phyloP scores from a whole-genome alignment of 2,797 vertebrate species.

The Huso huso region DNA sequence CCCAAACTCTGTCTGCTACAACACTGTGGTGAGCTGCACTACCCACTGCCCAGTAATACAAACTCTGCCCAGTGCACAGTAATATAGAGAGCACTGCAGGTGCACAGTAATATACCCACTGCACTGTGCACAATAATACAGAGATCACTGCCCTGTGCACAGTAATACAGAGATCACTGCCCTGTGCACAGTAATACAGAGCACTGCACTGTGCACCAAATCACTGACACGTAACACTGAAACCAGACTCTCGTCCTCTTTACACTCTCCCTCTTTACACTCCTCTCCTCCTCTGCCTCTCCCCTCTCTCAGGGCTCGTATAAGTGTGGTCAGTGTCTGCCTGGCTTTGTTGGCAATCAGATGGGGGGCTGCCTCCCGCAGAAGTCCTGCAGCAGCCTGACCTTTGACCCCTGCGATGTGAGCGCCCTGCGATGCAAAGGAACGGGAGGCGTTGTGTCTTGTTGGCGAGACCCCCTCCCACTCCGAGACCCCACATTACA shows the following conservation, averaged over 20 bases:
- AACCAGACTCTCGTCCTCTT: too few relatives aligned
- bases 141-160: too few relatives aligned
- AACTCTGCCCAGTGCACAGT: too few relatives aligned
- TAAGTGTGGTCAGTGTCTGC: conserved; percentile 73
- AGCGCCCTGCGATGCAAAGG: conserved; percentile 76
- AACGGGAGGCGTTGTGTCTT: conserved; percentile 72
- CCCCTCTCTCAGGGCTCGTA: conserved; percentile 65
- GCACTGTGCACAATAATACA: too few relatives aligned
- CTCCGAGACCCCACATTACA: too few relatives aligned
- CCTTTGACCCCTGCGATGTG: conserved; percentile 72
- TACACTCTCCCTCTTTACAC: accelerated
- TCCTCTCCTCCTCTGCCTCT: conserved; percentile 2
- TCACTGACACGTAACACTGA: background rate
- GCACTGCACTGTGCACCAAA: too few relatives aligned
- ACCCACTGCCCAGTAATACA: too few relatives aligned
- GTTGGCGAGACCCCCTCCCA: conserved; percentile 37
- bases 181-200: background rate
- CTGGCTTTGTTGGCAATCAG: conserved; percentile 76
- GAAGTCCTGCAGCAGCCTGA: conserved; percentile 61
- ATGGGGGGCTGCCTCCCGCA: conserved; percentile 58
- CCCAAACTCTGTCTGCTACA: conserved; percentile 73
- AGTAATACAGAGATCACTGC: background rate
- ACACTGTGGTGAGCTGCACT: conserved; percentile 72
- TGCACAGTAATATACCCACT: background rate
- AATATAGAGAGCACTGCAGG: background rate